These are phyloP conservation scores for Arenaria interpres DNA, from an alignment of 2,113 vertebrate species.

Conservation along the genomic window DNA sequence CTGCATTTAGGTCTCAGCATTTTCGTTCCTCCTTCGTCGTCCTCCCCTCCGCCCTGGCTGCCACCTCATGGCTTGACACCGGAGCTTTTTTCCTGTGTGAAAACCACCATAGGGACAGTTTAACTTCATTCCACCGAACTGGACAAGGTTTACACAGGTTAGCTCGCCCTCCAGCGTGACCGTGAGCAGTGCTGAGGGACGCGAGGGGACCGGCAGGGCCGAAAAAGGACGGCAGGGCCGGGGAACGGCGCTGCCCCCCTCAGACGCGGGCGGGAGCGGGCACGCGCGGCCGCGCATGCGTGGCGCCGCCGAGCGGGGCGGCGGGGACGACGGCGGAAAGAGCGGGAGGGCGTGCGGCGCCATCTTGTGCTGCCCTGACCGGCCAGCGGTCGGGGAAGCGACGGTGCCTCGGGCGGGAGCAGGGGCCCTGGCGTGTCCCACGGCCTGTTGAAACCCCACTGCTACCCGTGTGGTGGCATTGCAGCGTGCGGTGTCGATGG, in stretches of 20 bases:
- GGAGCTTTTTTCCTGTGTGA: neutral
- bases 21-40: fast-evolving
- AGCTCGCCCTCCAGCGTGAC: fast-evolving
- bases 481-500: neutral
- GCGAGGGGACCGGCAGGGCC: neutral
- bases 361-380: fast-evolving
- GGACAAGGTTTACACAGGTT: fast-evolving
- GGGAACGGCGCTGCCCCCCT: neutral
- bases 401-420: fast-evolving
- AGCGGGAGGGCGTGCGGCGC: fast-evolving
- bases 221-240: too few relatives aligned
- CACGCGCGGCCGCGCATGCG: neutral
- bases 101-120: neutral
- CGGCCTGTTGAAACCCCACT: too few relatives aligned
- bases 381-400: fast-evolving
- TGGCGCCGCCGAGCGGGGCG: neutral
- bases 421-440: fast-evolving
- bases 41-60: neutral
- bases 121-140: neutral
- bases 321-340: too few relatives aligned
- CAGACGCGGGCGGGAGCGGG: neutral
- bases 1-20: neutral
- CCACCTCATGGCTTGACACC: too few relatives aligned
- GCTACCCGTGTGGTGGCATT: fast-evolving
- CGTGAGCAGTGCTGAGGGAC: fast-evolving